Evolutionary conservation across 2,113 vertebrate genomes (phyloP).

Genomic region (Dissostichus mawsoni): DNA sequence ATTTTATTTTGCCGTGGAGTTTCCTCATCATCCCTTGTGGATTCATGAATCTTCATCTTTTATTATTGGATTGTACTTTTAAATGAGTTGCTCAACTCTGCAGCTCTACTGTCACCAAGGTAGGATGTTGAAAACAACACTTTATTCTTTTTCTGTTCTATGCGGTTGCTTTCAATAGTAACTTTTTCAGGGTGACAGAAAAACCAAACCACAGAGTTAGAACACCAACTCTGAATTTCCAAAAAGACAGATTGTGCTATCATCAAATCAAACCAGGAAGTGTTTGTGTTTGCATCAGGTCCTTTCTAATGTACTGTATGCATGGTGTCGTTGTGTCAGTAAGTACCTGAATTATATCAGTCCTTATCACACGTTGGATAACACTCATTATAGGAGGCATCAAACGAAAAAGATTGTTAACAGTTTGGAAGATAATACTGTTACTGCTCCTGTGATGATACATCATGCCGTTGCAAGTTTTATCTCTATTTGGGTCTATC

Average conservation of each 20-base stretch:
- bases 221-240: background rate
- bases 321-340: constrained; percentile 5
- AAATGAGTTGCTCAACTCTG: constrained; percentile 11
- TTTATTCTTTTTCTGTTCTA: background rate
- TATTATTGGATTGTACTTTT: constrained; percentile 32
- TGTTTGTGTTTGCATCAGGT: background rate
- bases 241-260: constrained; percentile 11
- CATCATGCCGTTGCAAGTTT: background rate
- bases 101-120: background rate
- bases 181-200: background rate
- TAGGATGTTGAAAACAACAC: background rate
- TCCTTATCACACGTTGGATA: background rate
- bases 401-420: background rate
- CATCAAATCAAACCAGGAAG: background rate
- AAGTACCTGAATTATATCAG: background rate
- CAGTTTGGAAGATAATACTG: background rate
- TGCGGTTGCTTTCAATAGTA: constrained; percentile 5
- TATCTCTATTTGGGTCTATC: background rate
- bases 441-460: background rate
- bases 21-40: background rate
- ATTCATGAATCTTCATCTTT: constrained; percentile 4
- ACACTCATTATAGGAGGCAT: background rate
- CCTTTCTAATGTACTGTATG: background rate
- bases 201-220: background rate
- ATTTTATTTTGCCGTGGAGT: background rate